Percentiles rank a stretch among this genome's conserved stretches.
Conservation (phyloP, 2,797 vertebrate species). For the Sebastes ruberrimus region DNA sequence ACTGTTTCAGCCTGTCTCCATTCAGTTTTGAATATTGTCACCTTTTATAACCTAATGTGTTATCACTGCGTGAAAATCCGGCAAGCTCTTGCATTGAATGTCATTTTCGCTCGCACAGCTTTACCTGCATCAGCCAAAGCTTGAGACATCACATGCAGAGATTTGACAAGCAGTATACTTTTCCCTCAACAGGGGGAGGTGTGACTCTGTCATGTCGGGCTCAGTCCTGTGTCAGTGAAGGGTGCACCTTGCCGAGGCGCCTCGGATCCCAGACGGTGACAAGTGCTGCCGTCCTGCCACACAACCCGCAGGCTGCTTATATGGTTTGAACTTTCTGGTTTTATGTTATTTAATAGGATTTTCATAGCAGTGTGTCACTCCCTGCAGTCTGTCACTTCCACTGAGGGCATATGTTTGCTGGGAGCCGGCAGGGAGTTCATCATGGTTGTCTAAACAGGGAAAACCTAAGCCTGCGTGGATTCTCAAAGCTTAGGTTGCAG, state of each 20-base stretch:
- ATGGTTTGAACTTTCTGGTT: slow-evolving; percentile 50
- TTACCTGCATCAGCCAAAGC: slow-evolving; percentile 1
- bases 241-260: neutral
- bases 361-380: slow-evolving; percentile 38
- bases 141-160: neutral
- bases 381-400: slow-evolving; percentile 40
- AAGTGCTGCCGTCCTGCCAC: slow-evolving; percentile 28
- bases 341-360: slow-evolving; percentile 61
- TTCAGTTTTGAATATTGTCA: neutral
- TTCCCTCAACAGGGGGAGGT: slow-evolving; percentile 74
- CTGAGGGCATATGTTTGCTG: slow-evolving; percentile 8
- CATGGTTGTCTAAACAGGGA: slow-evolving; percentile 35
- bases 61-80: neutral
- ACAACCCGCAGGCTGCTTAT: slow-evolving; percentile 41
- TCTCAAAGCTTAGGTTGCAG: neutral
- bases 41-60: neutral
- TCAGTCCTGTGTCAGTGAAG: slow-evolving; percentile 9
- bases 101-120: neutral
- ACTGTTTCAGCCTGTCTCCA: neutral
- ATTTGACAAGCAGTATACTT: slow-evolving; percentile 42
- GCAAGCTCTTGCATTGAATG: neutral
- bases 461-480: neutral
- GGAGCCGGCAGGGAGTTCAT: slow-evolving; percentile 36
- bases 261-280: slow-evolving; percentile 32
- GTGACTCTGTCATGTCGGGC: slow-evolving; percentile 47